phyloP scores from a whole-genome alignment of 1,140 invertebrate genomes.

The Rhizoglyphus robini region DNA sequence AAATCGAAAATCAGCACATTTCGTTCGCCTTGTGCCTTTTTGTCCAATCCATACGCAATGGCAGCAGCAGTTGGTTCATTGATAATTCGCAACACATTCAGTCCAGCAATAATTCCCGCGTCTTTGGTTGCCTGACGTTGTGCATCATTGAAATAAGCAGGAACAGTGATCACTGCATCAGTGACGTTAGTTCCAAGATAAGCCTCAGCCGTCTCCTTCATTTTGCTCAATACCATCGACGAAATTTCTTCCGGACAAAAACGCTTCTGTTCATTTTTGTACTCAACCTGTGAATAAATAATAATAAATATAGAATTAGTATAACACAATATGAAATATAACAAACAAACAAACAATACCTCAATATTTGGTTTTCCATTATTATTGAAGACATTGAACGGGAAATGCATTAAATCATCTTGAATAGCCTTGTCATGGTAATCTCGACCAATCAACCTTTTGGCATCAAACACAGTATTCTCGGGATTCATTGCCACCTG shows the following conservation, averaged over 20 bases:
- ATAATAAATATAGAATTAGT: too few species aligned
- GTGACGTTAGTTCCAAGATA: slow-evolving; percentile 74
- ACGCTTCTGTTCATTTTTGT: slow-evolving; percentile 41
- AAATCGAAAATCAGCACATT: slow-evolving; percentile 67
- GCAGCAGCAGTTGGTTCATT: slow-evolving; percentile 64
- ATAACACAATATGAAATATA: too few species aligned
- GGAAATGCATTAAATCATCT: slow-evolving; percentile 91
- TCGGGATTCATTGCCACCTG: slow-evolving; percentile 94
- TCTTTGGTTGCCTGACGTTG: slow-evolving; percentile 76
- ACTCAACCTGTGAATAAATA: slow-evolving; percentile 43
- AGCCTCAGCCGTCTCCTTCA: slow-evolving; percentile 84
- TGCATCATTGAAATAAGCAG: slow-evolving; percentile 61
- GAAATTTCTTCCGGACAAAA: slow-evolving; percentile 46
- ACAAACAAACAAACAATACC: too few species aligned
- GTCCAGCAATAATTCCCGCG: slow-evolving; percentile 59
- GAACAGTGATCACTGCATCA: slow-evolving; percentile 80
- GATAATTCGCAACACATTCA: slow-evolving; percentile 92
- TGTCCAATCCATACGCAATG: slow-evolving; percentile 66
- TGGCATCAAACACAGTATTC: slow-evolving; percentile 41
- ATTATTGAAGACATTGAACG: slow-evolving; percentile 76
- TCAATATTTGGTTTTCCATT: slow-evolving; percentile 72
- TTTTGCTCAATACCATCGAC: slow-evolving; percentile 54
- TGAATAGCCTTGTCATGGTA: slow-evolving; percentile 81
- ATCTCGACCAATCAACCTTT: slow-evolving; percentile 64
- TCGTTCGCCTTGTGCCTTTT: slow-evolving; percentile 39